Evolutionary conservation across 2,113 vertebrate genomes (phyloP).

Genomic region (Bos javanicus): DNA sequence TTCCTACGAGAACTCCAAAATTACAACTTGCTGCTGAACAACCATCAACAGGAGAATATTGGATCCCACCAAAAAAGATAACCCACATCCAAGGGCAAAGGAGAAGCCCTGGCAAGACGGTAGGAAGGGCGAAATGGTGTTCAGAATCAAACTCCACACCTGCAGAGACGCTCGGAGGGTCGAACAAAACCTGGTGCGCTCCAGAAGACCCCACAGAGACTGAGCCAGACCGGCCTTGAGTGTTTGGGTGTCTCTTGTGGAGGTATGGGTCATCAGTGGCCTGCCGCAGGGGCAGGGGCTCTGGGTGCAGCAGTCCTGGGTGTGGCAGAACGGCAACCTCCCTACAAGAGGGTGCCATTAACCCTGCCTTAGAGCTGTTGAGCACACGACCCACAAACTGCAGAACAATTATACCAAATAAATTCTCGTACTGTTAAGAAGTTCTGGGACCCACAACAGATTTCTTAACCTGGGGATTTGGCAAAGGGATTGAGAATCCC

Average conservation of each 20-base stretch:
- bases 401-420: not conserved
- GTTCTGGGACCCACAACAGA: not conserved
- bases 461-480: not conserved
- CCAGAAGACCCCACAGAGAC: not conserved
- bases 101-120: not conserved
- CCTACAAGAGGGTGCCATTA: not conserved
- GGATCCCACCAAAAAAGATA: not conserved
- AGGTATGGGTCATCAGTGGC: not conserved
- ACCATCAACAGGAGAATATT: not conserved
- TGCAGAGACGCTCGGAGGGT: fast-evolving
- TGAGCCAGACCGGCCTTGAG: not conserved
- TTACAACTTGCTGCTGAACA: not conserved
- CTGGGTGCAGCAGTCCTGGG: not conserved
- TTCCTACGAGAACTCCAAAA: not conserved
- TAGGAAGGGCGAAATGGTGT: not conserved
- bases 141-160: not conserved
- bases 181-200: not conserved
- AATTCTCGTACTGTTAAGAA: not conserved
- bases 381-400: not conserved
- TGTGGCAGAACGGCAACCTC: not conserved
- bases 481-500: not conserved
- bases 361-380: not conserved
- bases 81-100: not conserved
- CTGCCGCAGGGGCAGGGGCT: not conserved
- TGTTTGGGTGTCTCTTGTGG: not conserved